Evolutionary conservation across 2,888 invertebrate genomes (phyloP), one percentile per base, ranked within the genome.

Genomic region (Bhutanitis thaidina): DNA sequence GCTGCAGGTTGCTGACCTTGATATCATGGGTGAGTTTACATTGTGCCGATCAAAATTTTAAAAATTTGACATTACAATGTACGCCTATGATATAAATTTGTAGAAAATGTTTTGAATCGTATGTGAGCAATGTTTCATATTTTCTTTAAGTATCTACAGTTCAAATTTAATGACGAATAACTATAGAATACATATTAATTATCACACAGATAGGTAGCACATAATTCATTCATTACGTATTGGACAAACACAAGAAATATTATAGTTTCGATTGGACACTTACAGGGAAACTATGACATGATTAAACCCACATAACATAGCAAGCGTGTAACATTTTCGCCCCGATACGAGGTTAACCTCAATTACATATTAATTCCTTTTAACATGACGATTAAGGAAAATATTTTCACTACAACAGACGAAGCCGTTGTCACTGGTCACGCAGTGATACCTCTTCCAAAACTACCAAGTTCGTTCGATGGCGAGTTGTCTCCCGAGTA

Each of bases 351-450:
- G 7, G 12, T 27, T 13, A n/a, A 20, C 15, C 43, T 13, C 29
- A 7, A 20, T 45, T 13, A 32, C 13, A 7, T 41, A 3, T 7
- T 27, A 47, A 13, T 20, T n/a, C 1, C 8, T 5, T 4, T 20
- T 20, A 20, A 20, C 20, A 5, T 20, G 5, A 20, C 5, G 20
- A 20, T 2, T 37, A 37, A 37, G n/a, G 9, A 27, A 27, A 39
- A 8, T 39, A 5, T n/a, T 25, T 38, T 12, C 3, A 38, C 25
- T 25, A 1, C 16, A 38, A 38, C 20, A 82, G 93, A 93, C 58
- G 93, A 92, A 43, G 92, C 91, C 40, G 91, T 92, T 7, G 90
- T 93, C 1, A 92, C 92, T 0, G 92, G 92, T 25, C 91, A 92
- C 59, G 84, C 92, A 1, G 92, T 92, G 3, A 92, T 92, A 51